These are phyloP conservation scores for Paramuricea clavata DNA, from an alignment of 92 coral and sea anemone species.

Conservation along the genomic window DNA sequence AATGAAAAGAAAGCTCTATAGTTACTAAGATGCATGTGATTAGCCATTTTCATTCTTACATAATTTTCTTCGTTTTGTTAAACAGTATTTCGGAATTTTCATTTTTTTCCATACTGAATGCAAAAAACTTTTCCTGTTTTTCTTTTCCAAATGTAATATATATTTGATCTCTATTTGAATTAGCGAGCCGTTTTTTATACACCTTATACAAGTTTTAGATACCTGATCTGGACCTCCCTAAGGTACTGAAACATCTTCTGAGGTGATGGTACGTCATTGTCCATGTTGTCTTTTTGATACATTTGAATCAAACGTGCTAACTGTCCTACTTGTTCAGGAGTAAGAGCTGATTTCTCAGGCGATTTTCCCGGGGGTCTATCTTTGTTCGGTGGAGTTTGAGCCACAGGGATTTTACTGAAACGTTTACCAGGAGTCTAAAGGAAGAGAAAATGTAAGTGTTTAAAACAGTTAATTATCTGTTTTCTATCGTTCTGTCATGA, in stretches of 20 bases:
- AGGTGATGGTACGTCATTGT: conserved; percentile 50
- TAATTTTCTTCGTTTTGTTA: too few species aligned
- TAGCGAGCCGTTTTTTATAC: too few species aligned
- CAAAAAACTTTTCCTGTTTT: too few species aligned
- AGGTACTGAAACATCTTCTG: conserved; percentile 62
- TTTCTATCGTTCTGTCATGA: too few species aligned
- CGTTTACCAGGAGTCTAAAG: conserved; percentile 43
- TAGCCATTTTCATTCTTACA: too few species aligned
- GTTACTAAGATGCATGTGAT: too few species aligned
- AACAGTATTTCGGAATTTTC: too few species aligned
- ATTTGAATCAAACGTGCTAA: conserved; percentile 62
- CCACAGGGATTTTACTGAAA: conserved; percentile 46
- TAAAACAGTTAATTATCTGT: background rate
- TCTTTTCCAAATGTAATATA: too few species aligned
- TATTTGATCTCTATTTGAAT: too few species aligned
- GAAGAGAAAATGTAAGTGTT: background rate
- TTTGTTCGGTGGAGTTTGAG: conserved; percentile 85
- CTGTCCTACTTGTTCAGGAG: conserved; percentile 73
- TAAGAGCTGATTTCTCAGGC: conserved; percentile 66
- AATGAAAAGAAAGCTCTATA: too few species aligned
- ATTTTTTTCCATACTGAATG: too few species aligned
- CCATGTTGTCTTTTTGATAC: conserved; percentile 57
- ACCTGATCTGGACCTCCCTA: conserved; percentile 68
- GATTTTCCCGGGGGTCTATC: conserved; percentile 71
- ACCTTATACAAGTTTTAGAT: background rate